Evolutionary conservation across 2,888 invertebrate genomes (phyloP), one percentile per base, ranked within the genome.

Genomic region (Criorhina ranunculi): DNA sequence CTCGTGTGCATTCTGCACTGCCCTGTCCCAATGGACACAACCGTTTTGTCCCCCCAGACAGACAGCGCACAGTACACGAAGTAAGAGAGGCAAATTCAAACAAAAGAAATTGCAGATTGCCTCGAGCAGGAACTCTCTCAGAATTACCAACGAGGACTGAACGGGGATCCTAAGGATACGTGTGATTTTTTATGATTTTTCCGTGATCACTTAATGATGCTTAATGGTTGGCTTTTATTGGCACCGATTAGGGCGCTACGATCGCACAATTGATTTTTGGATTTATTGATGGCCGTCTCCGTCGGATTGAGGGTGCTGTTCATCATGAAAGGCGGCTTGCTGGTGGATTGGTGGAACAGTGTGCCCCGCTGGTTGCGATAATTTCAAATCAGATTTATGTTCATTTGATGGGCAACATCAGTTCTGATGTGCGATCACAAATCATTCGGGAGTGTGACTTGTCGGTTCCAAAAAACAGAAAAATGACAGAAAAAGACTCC

Each of bases 121-220:
- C 70, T 33, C 31, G 5, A 79, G 67, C 44, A 7, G 62, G 11
- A 35, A 17, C 44, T 17, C 17, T 17, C 9, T 9, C 59, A 17
- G 11, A n/a, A n/a, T n/a, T n/a, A n/a, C n/a, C n/a, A n/a, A n/a
- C n/a, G n/a, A 33, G 31, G 40, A 2, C 24, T 31, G 15, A 9
- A 4, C n/a, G 15, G 9, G 15, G 8, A 4, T 24, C 24, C 17
- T 33, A 33, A 44, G 55, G 57, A 70, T 49, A 9, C 29, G 53
- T 35, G 15, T 33, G 69, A 33, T 49, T 55, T 81, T 82, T 82
- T 72, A 77, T 82, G 77, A 42, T 53, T 66, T 66, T 53, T 77
- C 55, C 82, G 82, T 82, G 82, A 82, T 77, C 77, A 29, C 51
- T 77, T 82, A 82, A 82, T 82, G 77, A 82, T 53, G 64, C 64